Evolutionary conservation across 2,888 invertebrate species (phyloP).

Genomic region (Rugalucina vietnamica): DNA sequence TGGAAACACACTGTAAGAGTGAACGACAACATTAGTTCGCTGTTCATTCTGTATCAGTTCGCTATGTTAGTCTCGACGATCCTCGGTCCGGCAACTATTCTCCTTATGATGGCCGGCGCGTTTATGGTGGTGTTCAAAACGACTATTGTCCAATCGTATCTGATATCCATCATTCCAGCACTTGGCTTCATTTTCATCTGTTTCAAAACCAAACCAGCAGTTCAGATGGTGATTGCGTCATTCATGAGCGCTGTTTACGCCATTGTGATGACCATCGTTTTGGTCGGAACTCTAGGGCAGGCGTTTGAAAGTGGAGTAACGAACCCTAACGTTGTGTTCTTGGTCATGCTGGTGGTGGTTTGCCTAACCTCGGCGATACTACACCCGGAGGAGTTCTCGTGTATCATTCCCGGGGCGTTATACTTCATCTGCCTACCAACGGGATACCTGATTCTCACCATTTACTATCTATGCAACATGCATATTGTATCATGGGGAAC

Average conservation of each 20-base stretch:
- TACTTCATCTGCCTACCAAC: constrained; percentile 97
- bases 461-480: constrained; percentile 96
- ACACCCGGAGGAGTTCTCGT: constrained; percentile 92
- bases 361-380: constrained; percentile 98
- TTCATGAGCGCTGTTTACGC: constrained; percentile 92
- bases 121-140: constrained; percentile 98
- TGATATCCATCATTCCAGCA: constrained; percentile 96
- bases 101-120: constrained; percentile 97
- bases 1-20: constrained; percentile 75
- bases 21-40: constrained; percentile 79
- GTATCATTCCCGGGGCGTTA: constrained; percentile 88
- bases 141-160: constrained; percentile 98
- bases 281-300: constrained; percentile 98
- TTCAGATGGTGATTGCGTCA: constrained; percentile 88
- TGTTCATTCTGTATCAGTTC: constrained; percentile 78
- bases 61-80: constrained; percentile 74
- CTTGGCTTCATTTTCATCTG: constrained; percentile 95
- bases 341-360: constrained; percentile 90
- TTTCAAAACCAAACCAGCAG: constrained; percentile 94
- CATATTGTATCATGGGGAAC: constrained; percentile 98
- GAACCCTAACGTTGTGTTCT: constrained; percentile 77
- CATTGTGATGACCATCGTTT: constrained; percentile 99
- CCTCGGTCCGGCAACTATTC: constrained; percentile 78
- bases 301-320: constrained; percentile 95
- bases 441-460: constrained; percentile 95